phyloP scores from a whole-genome alignment of 1,140 invertebrate species.

The Stegodyphus mimosarum region DNA sequence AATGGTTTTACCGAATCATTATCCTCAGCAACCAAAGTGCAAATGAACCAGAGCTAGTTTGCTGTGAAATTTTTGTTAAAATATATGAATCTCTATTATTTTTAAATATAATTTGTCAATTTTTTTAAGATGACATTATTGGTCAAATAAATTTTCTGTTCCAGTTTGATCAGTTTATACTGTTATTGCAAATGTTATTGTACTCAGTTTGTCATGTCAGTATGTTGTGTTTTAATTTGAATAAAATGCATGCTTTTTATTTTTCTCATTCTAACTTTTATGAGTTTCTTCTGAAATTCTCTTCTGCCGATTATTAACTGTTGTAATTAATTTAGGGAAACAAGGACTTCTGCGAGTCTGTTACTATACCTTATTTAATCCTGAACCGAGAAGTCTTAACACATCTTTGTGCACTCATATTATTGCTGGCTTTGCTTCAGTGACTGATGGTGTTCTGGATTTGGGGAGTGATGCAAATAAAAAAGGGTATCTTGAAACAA shows the following conservation, averaged over 20 bases:
- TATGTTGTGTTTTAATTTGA: background rate
- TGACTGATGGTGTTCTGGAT: slow-evolving; percentile 75
- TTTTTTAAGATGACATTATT: too few relatives aligned
- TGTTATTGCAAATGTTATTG: too few relatives aligned
- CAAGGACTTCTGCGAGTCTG: slow-evolving; percentile 27
- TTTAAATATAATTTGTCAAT: too few relatives aligned
- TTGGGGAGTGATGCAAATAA: slow-evolving; percentile 66
- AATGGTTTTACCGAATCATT: too few relatives aligned
- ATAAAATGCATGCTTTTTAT: background rate
- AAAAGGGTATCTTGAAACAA: slow-evolving; percentile 72
- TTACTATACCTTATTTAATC: slow-evolving; percentile 24
- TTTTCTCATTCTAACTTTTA: background rate
- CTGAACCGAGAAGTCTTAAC: slow-evolving; percentile 13
- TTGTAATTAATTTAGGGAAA: slow-evolving; percentile 13
- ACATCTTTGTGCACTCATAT: slow-evolving; percentile 81
- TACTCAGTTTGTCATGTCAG: too few relatives aligned
- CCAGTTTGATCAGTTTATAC: too few relatives aligned
- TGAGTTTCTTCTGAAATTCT: background rate
- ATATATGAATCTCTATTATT: too few relatives aligned
- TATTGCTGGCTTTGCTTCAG: slow-evolving; percentile 78
- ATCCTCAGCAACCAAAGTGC: too few relatives aligned
- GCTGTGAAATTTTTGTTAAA: too few relatives aligned
- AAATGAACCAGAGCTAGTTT: too few relatives aligned
- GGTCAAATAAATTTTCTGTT: too few relatives aligned
- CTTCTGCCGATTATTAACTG: background rate